A percentile compares a stretch with the other conserved stretches of the same genome.
Conservation (phyloP, 2,888 invertebrate species). For the Drosophila affinis region DNA sequence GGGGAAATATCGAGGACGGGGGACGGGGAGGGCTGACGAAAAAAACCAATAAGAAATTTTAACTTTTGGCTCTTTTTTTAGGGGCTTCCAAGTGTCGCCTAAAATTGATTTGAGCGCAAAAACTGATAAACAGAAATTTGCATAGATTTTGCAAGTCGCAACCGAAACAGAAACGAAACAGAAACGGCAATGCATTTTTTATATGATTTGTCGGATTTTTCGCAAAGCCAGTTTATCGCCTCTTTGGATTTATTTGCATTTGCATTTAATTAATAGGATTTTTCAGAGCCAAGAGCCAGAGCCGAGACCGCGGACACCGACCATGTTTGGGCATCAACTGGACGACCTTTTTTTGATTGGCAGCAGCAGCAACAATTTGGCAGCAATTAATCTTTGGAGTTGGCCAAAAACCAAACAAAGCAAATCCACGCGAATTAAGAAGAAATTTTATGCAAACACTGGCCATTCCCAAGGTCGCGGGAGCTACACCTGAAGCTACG, state of each 20-base stretch:
- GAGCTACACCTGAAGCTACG: conserved; percentile 24
- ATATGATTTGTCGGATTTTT: conserved; percentile 34
- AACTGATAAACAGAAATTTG: conserved; percentile 21
- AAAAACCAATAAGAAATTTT: not conserved
- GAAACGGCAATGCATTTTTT: conserved; percentile 64
- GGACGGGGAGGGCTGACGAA: no score
- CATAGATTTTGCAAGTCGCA: conserved; percentile 68
- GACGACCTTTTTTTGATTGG: conserved; percentile 77
- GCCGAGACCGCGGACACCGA: conserved; percentile 12
- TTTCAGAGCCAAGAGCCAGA: not conserved
- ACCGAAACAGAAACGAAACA: conserved; percentile 41
- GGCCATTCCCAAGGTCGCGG: conserved; percentile 41
- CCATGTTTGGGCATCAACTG: conserved; percentile 69
- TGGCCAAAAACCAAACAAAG: conserved; percentile 25
- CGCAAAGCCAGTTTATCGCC: conserved; percentile 22
- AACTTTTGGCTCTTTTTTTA: not conserved
- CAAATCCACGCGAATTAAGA: conserved; percentile 14
- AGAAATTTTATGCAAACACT: conserved; percentile 52
- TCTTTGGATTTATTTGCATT: conserved; percentile 71
- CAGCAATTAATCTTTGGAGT: conserved; percentile 69
- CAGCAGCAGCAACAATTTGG: conserved; percentile 62
- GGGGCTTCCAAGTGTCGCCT: conserved; percentile 40
- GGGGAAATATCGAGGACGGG: no score
- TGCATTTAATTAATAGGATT: conserved; percentile 70
- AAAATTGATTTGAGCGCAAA: not conserved